phyloP scores from a whole-genome alignment of 2,113 vertebrate species.

The Corythornis cristatus region DNA sequence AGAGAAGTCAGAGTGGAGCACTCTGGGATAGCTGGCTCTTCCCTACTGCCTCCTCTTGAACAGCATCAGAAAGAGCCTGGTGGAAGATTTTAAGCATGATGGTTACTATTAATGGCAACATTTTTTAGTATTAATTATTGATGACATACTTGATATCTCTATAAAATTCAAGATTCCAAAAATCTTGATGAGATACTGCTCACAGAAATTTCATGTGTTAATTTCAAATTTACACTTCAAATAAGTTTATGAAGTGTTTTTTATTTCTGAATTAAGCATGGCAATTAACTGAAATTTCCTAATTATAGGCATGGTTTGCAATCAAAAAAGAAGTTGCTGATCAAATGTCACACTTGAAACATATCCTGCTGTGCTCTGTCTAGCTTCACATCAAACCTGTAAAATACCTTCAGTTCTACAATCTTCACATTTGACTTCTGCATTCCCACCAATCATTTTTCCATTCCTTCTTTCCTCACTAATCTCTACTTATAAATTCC shows the following conservation, averaged over 20 bases:
- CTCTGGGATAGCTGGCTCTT: background rate
- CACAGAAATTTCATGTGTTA: background rate
- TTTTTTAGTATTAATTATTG: background rate
- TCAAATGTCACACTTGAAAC: background rate
- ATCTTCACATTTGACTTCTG: accelerated
- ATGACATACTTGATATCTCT: background rate
- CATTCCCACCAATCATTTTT: background rate
- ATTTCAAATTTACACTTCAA: background rate
- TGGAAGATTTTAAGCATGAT: background rate
- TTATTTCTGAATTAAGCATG: background rate
- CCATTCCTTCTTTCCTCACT: background rate
- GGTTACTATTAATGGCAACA: background rate
- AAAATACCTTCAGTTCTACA: background rate
- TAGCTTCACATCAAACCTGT: background rate
- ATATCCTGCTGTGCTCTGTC: background rate
- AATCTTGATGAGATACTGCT: background rate
- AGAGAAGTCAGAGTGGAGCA: background rate
- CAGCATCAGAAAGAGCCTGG: background rate
- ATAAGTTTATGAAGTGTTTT: background rate
- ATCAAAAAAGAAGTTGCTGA: background rate
- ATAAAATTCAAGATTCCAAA: background rate
- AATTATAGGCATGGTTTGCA: background rate
- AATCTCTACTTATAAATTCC: background rate
- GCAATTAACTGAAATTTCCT: background rate
- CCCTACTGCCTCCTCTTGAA: background rate